A percentile compares a stretch with the other conserved stretches of the same genome.
Evolutionary conservation across 2,797 vertebrate genomes (phyloP).

Genomic region (Eleutherodactylus coqui): DNA sequence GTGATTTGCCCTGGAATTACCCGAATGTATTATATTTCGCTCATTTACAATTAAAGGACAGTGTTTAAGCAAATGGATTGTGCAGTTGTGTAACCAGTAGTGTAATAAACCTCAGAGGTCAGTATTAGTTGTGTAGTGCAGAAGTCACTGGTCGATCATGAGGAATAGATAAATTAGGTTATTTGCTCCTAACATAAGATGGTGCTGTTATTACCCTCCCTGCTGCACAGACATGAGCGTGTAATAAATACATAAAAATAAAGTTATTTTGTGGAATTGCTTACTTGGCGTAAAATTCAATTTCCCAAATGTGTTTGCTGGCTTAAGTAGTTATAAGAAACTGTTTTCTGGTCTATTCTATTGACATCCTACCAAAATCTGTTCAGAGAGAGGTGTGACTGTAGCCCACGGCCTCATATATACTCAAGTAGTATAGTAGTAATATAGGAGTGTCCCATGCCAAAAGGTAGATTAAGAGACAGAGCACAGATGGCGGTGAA

Average conservation of each 20-base stretch:
- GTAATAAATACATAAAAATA: not conserved
- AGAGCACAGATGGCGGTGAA: no score
- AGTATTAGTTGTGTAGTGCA: no score
- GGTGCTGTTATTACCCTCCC: not conserved
- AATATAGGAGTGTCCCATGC: no score
- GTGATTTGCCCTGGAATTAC: no score
- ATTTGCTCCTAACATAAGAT: not conserved
- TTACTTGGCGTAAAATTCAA: not conserved
- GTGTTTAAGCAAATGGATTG: not conserved
- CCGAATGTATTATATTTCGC: not conserved
- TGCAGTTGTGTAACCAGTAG: not conserved
- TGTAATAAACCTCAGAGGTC: no score
- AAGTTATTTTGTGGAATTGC: not conserved
- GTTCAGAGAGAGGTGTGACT: not conserved
- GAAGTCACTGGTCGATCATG: not conserved
- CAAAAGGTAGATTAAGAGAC: no score
- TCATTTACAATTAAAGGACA: not conserved
- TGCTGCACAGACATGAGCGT: not conserved
- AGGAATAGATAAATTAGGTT: not conserved
- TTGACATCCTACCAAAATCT: not conserved
- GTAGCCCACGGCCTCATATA: not conserved
- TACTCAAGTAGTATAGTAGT: no score
- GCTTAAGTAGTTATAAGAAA: no score
- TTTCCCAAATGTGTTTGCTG: not conserved
- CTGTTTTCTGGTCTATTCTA: no score